Evolutionary conservation across 2,888 invertebrate genomes (phyloP), one percentile per base, ranked within the genome.

Genomic region (Noctuana brunneofusca): DNA sequence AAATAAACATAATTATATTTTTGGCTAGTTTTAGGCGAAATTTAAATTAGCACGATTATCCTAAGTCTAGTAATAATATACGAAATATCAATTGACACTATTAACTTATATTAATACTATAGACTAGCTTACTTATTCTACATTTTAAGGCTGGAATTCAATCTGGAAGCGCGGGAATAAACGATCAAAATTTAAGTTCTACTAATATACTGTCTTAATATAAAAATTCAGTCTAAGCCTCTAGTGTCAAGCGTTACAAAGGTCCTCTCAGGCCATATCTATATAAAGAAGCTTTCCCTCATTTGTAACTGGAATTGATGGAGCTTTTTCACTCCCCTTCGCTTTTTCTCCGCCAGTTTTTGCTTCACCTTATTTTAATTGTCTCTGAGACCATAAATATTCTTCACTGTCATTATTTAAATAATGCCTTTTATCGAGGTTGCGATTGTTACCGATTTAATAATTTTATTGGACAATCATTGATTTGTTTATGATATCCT

Each of bases 301-400:
- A 88, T 89, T 89, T 89, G 86, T 88, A 84, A 84, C 84, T 70
- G 79, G 72, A 79, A 83, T 84, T 86, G 87, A 84, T 83, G 82
- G 80, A 84, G 79, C 86, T 88, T 88, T 86, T 87, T 75, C 71
- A 70, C 74, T 81, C 79, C 80, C 81, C 75, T 76, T 79, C 82
- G 80, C 79, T 87, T 88, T 86, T 85, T 86, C 81, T 71, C 71
- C 75, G 82, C 81, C 84, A 81, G 75, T 83, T 83, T 85, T 84
- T 82, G 73, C 75, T 70, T 70, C 75, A 73, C 76, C 79, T 80
- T 75, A 77, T 83, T 86, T 86, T 85, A 86, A 88, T 88, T 85
- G 85, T 86, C 81, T 80, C 79, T 73, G 38, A 32, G 62, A 55
- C 55, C 62, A 62, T 62, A 62, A 62, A 62, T 62, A 71, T 74